Percentiles rank a stretch among this genome's conserved stretches.
These are phyloP conservation scores for Calephelis nemesis DNA, from an alignment of 1,140 invertebrate genomes.

Conservation along the genomic window DNA sequence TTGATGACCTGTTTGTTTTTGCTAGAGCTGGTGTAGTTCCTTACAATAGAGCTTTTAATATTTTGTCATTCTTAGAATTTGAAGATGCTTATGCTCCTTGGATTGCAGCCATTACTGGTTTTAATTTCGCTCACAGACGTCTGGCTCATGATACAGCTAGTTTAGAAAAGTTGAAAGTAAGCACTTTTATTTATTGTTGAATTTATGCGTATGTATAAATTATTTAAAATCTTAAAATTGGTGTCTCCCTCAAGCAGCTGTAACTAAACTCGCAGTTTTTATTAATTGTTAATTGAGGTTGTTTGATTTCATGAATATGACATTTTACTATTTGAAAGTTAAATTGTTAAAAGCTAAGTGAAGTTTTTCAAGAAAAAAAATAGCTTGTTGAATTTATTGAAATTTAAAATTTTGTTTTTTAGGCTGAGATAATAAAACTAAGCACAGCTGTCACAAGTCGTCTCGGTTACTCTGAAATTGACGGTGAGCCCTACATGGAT, in stretches of 20 bases:
- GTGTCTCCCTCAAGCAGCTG: no score
- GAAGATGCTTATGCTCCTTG: conserved; percentile 85
- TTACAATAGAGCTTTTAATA: conserved; percentile 79
- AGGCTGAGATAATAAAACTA: conserved; percentile 43
- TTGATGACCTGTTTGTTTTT: conserved; percentile 89
- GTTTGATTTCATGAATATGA: no score
- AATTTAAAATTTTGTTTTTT: conserved; percentile 22
- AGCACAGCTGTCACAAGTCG: conserved; percentile 47
- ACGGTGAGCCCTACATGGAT: conserved; percentile 52
- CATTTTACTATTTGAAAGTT: no score
- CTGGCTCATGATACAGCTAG: conserved; percentile 50
- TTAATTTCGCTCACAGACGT: conserved; percentile 62
- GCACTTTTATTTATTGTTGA: background rate
- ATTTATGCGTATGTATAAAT: background rate
- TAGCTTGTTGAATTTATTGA: background rate
- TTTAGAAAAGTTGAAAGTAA: conserved; percentile 46
- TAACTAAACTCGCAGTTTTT: no score
- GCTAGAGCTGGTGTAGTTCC: conserved; percentile 72
- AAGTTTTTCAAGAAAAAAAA: no score
- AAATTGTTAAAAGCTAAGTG: no score
- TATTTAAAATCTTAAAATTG: background rate
- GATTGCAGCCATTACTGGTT: conserved; percentile 81
- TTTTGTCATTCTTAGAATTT: conserved; percentile 81
- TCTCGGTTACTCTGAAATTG: conserved; percentile 50
- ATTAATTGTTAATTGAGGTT: no score